A percentile compares a stretch with the other conserved stretches of the same genome.
phyloP scores from a whole-genome alignment of 2,113 vertebrate genomes.

The Panurus biarmicus region DNA sequence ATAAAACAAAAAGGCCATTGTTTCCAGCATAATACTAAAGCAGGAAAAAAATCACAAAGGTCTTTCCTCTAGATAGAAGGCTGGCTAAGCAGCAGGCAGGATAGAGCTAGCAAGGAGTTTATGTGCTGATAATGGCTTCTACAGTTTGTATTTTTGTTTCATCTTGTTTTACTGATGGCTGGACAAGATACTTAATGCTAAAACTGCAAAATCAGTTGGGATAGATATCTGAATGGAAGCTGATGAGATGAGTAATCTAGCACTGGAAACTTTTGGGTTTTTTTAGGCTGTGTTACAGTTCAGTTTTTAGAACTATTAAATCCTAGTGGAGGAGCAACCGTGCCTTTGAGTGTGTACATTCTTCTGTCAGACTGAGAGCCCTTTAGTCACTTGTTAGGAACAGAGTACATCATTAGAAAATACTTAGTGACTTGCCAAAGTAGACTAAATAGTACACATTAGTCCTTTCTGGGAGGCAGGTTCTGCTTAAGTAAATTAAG shows the following conservation, averaged over 20 bases:
- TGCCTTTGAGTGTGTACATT: background rate
- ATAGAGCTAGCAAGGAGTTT: background rate
- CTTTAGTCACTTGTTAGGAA: background rate
- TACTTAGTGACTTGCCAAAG: background rate
- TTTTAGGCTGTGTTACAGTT: background rate
- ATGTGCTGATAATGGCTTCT: slow-evolving; percentile 41
- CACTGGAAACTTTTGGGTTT: background rate
- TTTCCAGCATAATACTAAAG: slow-evolving; percentile 59
- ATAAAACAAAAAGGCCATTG: slow-evolving; percentile 70
- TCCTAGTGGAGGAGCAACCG: background rate
- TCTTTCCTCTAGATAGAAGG: slow-evolving; percentile 66
- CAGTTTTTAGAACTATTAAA: background rate
- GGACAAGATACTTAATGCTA: background rate
- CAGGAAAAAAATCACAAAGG: slow-evolving; percentile 59
- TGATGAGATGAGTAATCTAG: background rate
- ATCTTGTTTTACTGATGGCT: background rate
- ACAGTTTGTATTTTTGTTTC: background rate
- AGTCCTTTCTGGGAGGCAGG: background rate
- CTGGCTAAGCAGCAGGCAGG: slow-evolving; percentile 29
- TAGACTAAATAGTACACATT: background rate
- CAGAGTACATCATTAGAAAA: background rate
- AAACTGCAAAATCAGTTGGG: background rate
- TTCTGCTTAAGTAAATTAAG: background rate
- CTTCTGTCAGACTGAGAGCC: background rate
- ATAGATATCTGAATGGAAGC: background rate